Percentiles rank a stretch among this genome's conserved stretches.
Conservation (phyloP, 35 echinoderm and acorn worm genomes). For the Diadema setosum region DNA sequence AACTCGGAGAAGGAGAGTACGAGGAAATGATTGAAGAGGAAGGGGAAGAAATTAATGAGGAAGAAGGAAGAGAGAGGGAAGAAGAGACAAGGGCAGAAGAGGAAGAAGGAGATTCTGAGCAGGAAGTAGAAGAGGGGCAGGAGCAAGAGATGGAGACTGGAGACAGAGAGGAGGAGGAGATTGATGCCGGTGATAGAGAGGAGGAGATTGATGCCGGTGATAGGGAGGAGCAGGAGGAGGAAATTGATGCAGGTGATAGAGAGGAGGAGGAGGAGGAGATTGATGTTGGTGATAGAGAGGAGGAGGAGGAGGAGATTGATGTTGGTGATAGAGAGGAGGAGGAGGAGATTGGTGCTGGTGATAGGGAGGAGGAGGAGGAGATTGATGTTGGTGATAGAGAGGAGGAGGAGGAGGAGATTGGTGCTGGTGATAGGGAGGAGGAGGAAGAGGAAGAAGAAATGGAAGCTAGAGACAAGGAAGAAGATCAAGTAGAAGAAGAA, state of each 20-base stretch:
- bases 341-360: neutral
- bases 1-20: too few relatives aligned
- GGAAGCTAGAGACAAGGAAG: neutral
- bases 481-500: neutral
- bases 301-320: conserved; percentile 2
- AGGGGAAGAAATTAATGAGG: neutral
- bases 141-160: conserved; percentile 12
- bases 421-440: neutral
- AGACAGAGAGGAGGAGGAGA: conserved; percentile 18
- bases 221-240: neutral
- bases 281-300: conserved; percentile 2
- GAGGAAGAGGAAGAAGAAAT: conserved; percentile 13
- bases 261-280: conserved; percentile 18
- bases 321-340: conserved; percentile 10
- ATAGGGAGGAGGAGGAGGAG: neutral
- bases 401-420: conserved; percentile 7
- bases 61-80: conserved; percentile 16
- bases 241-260: neutral
- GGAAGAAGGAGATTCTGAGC: conserved; percentile 35
- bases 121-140: conserved; percentile 19
- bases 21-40: too few relatives aligned
- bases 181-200: neutral
- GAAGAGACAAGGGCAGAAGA: conserved; percentile 3
- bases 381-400: neutral
- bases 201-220: conserved; percentile 5